A percentile compares a stretch with the other conserved stretches of the same genome.
These are phyloP conservation scores for Drosophila gunungcola DNA, from an alignment of 1,140 invertebrate species.

Conservation along the genomic window DNA sequence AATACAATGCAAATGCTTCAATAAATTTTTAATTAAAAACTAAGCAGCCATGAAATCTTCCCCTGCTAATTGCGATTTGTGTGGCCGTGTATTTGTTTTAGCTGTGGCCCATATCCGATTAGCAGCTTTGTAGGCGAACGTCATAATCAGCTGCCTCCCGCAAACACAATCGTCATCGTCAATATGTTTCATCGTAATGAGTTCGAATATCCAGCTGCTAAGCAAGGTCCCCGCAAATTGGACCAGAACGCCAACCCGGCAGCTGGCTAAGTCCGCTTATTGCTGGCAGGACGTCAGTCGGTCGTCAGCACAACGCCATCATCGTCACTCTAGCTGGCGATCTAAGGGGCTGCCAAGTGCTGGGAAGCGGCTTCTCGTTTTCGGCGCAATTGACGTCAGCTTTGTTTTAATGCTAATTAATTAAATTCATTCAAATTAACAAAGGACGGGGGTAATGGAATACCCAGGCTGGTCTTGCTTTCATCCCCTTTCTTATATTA, in stretches of 20 bases:
- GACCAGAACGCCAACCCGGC: constrained; percentile 25
- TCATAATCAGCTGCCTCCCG: constrained; percentile 58
- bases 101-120: constrained; percentile 64
- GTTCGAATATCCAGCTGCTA: constrained; percentile 66
- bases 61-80: constrained; percentile 54
- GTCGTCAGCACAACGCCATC: constrained; percentile 14
- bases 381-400: constrained; percentile 68
- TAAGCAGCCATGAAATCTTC: constrained; percentile 47
- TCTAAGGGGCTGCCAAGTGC: not conserved
- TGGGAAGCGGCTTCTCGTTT: constrained; percentile 17
- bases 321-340: not conserved
- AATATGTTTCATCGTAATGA: constrained; percentile 72
- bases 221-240: constrained; percentile 60
- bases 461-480: constrained; percentile 19
- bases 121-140: constrained; percentile 52
- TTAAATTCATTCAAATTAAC: constrained; percentile 80
- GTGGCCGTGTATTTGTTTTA: constrained; percentile 16
- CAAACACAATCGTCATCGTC: constrained; percentile 49
- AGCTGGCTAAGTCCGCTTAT: constrained; percentile 50
- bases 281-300: constrained; percentile 16
- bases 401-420: constrained; percentile 81
- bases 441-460: constrained; percentile 36
- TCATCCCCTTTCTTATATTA: not conserved
- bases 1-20: constrained; percentile 63
- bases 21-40: constrained; percentile 82